Base-by-base conservation (phyloP, 2,888 invertebrate genomes). In the Plusia festucae region DNA sequence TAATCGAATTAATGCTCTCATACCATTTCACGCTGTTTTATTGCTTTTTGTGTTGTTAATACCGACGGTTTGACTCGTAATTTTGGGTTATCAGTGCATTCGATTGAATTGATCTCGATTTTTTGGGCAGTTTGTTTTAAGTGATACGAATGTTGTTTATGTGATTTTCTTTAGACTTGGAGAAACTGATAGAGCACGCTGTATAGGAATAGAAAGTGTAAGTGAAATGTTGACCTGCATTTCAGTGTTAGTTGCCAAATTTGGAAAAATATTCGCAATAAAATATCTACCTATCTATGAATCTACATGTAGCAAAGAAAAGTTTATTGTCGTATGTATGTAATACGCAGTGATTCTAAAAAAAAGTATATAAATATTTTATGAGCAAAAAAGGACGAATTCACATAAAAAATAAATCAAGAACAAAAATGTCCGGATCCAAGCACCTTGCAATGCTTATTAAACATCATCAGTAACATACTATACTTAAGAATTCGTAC, bases 1-100 rank as follows among this genome's bases (percentile, higher is more conserved):
- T 94, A 94, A 94, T 94, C 94, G 94, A 93, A 94, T 95, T 94
- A 94, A 93, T 92, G 87, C 93, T 93, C 93, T 93, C 88, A 84
- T 92, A 93, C 88, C 91, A 93, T 94, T 94, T 94, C 93, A 94
- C 93, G 93, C 91, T 90, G 90, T 88, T 94, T 94, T 94, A 94
- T 94, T 90, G 91, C 93, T 90, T 91, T 93, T 90, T 92, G 90
- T 92, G 88, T 84, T 88, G 90, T 88, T 93, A 93, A 94, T 93
- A 88, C 85, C 69, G 76, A 82, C 80, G 91, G 91, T 89, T 90
- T 82, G 88, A 88, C 83, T 88, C 84, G 93, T 93, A 93, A 94
- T 94, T 93, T 93, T 60, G 87, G 91, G 92, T 91, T 95, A 94
- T 93, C 93, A 90, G 89, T 86, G 87, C 82, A 83, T 90, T 85